A percentile compares a stretch with the other conserved stretches of the same genome.
Evolutionary conservation across 2,113 vertebrate species (phyloP).

Genomic region (Microcebus griseorufus): DNA sequence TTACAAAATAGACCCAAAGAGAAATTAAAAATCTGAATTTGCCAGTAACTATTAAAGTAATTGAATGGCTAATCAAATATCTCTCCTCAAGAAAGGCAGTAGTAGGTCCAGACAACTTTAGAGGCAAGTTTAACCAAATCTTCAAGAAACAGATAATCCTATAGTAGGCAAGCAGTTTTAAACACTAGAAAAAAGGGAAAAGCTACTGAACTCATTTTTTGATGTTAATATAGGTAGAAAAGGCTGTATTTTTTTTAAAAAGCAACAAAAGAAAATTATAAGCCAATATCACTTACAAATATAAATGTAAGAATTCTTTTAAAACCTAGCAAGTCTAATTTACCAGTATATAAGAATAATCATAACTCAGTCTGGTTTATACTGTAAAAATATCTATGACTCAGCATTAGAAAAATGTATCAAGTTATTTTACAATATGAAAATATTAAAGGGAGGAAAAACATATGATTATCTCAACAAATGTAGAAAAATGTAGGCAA

Average conservation of each 20-base stretch:
- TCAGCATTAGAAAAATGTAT: neutral
- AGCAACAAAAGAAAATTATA: neutral
- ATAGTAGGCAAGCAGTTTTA: neutral
- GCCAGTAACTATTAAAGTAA: neutral
- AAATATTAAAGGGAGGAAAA: neutral
- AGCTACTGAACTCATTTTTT: neutral
- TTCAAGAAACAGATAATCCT: neutral
- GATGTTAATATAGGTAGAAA: neutral
- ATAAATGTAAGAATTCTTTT: neutral
- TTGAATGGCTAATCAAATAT: neutral
- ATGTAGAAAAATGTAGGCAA: neutral
- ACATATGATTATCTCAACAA: neutral
- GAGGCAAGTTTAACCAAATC: neutral
- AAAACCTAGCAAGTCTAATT: neutral
- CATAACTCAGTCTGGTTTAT: neutral
- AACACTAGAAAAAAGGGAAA: neutral
- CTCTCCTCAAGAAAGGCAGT: neutral
- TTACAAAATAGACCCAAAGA: neutral
- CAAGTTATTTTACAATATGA: neutral
- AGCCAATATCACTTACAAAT: neutral
- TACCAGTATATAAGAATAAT: neutral
- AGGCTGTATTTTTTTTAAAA: neutral
- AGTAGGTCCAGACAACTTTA: neutral
- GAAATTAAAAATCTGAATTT: constrained; percentile 10
- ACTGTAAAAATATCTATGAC: neutral